phyloP scores from a whole-genome alignment of 64 coral and sea anemone genomes.

The Cladopsammia gracilis region DNA sequence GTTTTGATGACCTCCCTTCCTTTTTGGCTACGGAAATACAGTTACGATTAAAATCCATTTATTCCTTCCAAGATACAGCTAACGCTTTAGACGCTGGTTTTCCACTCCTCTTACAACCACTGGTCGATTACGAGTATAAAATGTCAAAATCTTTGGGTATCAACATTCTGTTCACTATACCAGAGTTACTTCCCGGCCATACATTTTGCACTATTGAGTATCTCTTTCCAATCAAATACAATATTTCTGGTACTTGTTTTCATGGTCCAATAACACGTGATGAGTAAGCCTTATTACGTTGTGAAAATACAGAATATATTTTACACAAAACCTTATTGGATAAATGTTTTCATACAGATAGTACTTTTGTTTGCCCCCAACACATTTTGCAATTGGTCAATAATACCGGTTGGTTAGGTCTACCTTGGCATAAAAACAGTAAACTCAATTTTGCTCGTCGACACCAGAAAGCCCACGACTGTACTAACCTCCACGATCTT shows the following conservation, averaged over 20 bases:
- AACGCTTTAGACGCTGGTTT: neutral
- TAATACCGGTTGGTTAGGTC: conserved; percentile 6
- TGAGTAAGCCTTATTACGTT: conserved; percentile 1
- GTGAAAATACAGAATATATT: neutral
- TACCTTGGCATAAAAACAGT: neutral
- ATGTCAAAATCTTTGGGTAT: neutral
- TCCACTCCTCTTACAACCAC: neutral
- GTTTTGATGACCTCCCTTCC: neutral
- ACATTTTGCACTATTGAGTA: conserved; percentile 28
- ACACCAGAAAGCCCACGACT: neutral
- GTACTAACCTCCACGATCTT: neutral
- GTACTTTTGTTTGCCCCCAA: neutral
- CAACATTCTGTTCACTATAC: conserved; percentile 7
- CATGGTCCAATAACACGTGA: conserved; percentile 7
- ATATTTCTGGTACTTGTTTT: conserved; percentile 24
- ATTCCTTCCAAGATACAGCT: neutral
- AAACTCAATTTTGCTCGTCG: neutral
- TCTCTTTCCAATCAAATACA: conserved; percentile 18
- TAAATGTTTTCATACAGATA: neutral
- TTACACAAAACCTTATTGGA: neutral
- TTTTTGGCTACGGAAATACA: neutral
- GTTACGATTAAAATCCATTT: neutral
- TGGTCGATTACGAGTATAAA: conserved; percentile 11
- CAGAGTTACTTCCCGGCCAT: neutral
- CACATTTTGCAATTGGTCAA: neutral